Percentiles rank a stretch among this genome's conserved stretches.
Evolutionary conservation across 1,140 invertebrate species (phyloP).

Genomic region (honey bee (Apis mellifera)): DNA sequence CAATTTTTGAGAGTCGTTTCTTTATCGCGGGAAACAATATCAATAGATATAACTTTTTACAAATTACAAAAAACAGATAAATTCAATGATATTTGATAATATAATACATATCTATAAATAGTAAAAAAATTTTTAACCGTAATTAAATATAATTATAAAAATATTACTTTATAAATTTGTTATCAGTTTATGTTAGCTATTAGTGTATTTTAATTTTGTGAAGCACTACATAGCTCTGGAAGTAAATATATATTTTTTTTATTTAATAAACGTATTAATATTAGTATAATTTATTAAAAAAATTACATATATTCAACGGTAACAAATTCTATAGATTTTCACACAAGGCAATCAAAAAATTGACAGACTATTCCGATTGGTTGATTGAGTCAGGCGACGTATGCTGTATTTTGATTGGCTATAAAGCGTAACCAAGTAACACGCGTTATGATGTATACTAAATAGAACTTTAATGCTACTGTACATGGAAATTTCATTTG

Average conservation of each 20-base stretch:
- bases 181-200: background rate
- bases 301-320: constrained; percentile 26
- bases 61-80: background rate
- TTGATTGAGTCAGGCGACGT: constrained; percentile 74
- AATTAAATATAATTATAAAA: background rate
- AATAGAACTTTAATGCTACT: constrained; percentile 15
- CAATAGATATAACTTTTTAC: background rate
- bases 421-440: constrained; percentile 60
- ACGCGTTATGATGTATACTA: constrained; percentile 60
- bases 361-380: constrained; percentile 66
- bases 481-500: background rate
- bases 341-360: constrained; percentile 61
- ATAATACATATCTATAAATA: background rate
- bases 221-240: background rate
- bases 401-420: constrained; percentile 64
- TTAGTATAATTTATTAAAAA: background rate
- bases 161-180: background rate
- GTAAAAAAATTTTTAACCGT: background rate
- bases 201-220: constrained; percentile 1
- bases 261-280: background rate
- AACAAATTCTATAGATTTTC: constrained; percentile 57
- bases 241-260: background rate
- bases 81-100: background rate
- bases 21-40: background rate
- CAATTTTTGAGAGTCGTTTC: background rate